Percentiles rank a stretch among this genome's conserved stretches.
phyloP scores from a whole-genome alignment of 2,888 invertebrate species.

The Capitulum mitella region DNA sequence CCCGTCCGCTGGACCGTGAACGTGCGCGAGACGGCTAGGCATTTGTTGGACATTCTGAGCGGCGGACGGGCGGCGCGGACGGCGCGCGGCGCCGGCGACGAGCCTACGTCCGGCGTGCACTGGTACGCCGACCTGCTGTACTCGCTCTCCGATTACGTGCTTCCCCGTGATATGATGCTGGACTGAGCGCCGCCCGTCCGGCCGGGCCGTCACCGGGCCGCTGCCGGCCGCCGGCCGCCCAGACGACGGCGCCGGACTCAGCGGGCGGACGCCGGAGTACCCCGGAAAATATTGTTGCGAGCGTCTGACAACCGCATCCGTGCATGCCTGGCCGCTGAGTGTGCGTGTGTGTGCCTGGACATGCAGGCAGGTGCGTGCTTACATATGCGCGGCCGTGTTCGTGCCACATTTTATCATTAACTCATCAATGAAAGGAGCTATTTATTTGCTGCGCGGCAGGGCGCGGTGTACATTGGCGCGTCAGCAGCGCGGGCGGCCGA shows the following conservation, averaged over 20 bases:
- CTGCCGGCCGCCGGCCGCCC: not conserved
- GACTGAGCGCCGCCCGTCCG: not conserved
- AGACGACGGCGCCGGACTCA: not conserved
- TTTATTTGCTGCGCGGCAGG: not conserved
- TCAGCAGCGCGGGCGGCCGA: not conserved
- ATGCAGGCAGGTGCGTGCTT: too few relatives aligned
- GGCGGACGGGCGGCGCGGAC: slow-evolving; percentile 27
- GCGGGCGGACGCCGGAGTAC: too few relatives aligned
- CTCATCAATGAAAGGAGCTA: not conserved
- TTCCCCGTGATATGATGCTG: slow-evolving; percentile 50
- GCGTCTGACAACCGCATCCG: not conserved
- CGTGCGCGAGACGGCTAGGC: slow-evolving; percentile 36
- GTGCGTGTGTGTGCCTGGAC: not conserved
- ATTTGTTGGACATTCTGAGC: slow-evolving; percentile 45
- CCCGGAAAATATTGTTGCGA: not conserved
- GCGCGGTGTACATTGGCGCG: not conserved
- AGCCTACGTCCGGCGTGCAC: slow-evolving; percentile 54
- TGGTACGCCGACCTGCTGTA: slow-evolving; percentile 83
- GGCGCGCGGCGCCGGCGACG: not conserved
- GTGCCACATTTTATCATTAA: slow-evolving; percentile 21
- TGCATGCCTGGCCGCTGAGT: not conserved
- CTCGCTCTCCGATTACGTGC: slow-evolving; percentile 59
- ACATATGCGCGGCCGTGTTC: not conserved
- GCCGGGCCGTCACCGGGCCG: not conserved
- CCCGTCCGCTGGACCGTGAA: slow-evolving; percentile 63